These are phyloP conservation scores for Ectemnius continuus DNA, from an alignment of 2,888 invertebrate genomes.

Conservation along the genomic window DNA sequence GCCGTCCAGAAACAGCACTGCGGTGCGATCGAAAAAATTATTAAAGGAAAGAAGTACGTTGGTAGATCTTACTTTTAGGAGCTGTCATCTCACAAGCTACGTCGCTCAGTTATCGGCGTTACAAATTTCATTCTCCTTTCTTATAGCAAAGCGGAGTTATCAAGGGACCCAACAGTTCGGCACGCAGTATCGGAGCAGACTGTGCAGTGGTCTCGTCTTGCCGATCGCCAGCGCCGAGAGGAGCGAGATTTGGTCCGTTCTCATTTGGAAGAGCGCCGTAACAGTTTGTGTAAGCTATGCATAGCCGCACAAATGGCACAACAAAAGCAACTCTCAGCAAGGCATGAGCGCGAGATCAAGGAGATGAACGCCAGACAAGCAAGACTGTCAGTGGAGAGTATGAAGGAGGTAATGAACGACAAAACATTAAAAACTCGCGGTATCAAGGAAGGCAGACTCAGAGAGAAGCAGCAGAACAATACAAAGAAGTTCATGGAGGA, in stretches of 20 bases:
- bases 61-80: too few relatives aligned
- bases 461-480: conserved; percentile 98
- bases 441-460: conserved; percentile 94
- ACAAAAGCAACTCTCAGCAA: conserved; percentile 92
- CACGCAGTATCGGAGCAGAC: conserved; percentile 95
- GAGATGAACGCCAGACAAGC: conserved; percentile 97
- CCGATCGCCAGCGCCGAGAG: conserved; percentile 89
- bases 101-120: neutral
- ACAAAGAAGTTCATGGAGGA: conserved; percentile 99
- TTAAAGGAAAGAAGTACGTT: conserved; percentile 93
- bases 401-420: conserved; percentile 96
- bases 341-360: conserved; percentile 95
- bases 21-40: conserved; percentile 93
- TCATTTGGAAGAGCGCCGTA: conserved; percentile 91
- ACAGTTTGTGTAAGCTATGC: conserved; percentile 86
- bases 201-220: conserved; percentile 95
- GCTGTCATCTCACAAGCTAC: too few relatives aligned
- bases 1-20: conserved; percentile 95
- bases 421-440: conserved; percentile 98
- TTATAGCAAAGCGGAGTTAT: conserved; percentile 88
- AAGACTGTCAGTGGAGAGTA: conserved; percentile 97
- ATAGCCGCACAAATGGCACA: conserved; percentile 89
- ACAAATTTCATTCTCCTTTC: neutral
- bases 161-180: conserved; percentile 87
- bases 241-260: conserved; percentile 89